phyloP scores from a whole-genome alignment of 2,888 invertebrate genomes.

The Diloba caeruleocephala region DNA sequence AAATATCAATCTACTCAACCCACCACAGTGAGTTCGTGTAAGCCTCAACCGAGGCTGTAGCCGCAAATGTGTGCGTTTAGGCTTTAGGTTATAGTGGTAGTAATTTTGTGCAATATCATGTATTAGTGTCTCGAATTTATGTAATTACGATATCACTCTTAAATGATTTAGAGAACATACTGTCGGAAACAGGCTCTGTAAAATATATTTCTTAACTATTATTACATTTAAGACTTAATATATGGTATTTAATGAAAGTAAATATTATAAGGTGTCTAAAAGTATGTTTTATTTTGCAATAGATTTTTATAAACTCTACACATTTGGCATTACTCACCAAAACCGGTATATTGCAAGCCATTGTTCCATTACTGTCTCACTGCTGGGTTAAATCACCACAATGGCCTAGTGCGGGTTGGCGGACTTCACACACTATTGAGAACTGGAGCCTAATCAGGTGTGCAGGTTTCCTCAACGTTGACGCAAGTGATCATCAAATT shows the following conservation, averaged over 20 bases:
- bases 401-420: no score
- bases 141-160: slow-evolving; percentile 9
- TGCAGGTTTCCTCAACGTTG: no score
- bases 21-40: no score
- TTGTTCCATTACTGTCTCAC: no score
- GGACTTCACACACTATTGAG: no score
- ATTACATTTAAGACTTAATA: slow-evolving; percentile 43
- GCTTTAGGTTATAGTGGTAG: slow-evolving; percentile 19
- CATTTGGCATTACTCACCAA: slow-evolving; percentile 4
- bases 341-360: slow-evolving; percentile 6
- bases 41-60: slow-evolving; percentile 5
- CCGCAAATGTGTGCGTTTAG: slow-evolving; percentile 4
- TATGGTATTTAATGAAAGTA: slow-evolving; percentile 46
- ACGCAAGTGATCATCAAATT: no score
- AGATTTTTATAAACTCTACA: slow-evolving; percentile 6
- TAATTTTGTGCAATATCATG: slow-evolving; percentile 44
- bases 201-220: slow-evolving; percentile 49
- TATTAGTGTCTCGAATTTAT: slow-evolving; percentile 17
- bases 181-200: slow-evolving; percentile 44
- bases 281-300: slow-evolving; percentile 27
- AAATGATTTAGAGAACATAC: slow-evolving; percentile 12
- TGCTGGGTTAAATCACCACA: no score
- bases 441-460: no score
- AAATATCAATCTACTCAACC: no score
- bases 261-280: slow-evolving; percentile 43